Evolutionary conservation across 2,113 vertebrate species (phyloP).

Genomic region (Propithecus coquereli): DNA sequence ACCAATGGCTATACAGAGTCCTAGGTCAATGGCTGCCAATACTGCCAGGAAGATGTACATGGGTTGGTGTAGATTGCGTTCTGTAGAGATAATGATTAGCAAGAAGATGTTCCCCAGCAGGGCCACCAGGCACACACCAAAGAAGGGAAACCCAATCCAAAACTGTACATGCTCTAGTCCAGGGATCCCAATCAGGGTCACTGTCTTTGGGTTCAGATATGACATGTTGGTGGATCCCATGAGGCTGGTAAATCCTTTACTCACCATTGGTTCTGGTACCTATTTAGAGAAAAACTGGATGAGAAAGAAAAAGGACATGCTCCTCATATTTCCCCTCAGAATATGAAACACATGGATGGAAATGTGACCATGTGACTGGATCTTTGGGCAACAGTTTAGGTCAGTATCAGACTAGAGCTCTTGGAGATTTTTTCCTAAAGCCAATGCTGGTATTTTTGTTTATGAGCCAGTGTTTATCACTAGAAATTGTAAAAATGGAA

Average conservation of each 20-base stretch:
- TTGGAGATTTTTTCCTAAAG: not conserved
- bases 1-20: conserved; percentile 57
- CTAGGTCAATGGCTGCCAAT: conserved; percentile 63
- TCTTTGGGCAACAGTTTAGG: not conserved
- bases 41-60: conserved; percentile 73
- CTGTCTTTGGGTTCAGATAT: conserved; percentile 46
- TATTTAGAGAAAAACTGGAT: not conserved
- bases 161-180: conserved; percentile 63
- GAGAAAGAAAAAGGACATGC: not conserved
- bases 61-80: conserved; percentile 65
- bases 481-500: not conserved
- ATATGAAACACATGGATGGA: not conserved
- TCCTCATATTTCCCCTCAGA: not conserved
- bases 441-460: not conserved
- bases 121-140: conserved; percentile 47
- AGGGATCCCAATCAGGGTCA: conserved; percentile 66
- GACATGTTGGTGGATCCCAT: conserved; percentile 55
- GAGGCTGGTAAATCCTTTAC: not conserved
- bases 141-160: conserved; percentile 71
- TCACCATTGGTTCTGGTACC: not conserved
- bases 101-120: conserved; percentile 66
- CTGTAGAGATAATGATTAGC: conserved; percentile 55
- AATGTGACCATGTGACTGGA: not conserved
- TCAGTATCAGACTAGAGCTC: not conserved
- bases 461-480: not conserved